Evolutionary conservation across 2,113 vertebrate species (phyloP), one percentile per base, ranked within the genome.

Genomic region (Phaethon lepturus): DNA sequence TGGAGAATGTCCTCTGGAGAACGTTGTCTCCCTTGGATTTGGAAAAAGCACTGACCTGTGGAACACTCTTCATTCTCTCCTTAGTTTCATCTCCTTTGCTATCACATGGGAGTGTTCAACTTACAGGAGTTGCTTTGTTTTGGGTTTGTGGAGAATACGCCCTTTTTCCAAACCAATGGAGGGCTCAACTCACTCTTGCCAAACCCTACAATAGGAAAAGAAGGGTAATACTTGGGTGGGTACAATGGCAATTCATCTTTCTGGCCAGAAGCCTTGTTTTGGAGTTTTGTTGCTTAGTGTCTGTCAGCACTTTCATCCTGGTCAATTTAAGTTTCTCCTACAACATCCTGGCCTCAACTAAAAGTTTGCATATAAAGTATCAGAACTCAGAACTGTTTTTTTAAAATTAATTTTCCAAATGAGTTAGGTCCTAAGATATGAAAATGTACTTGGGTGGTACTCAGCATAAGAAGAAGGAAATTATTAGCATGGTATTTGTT

Each of bases 261-360:
- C 85, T 94, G 92, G 42, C 66, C 31, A 3, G 31, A 85, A 90
- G 71, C 42, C 5, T 18, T 94, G 92, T 93, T 96, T 94, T 88
- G 82, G 75, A 83, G 63, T 94, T 93, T 50, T 77, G 75, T 92
- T 94, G 88, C 92, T 94, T 86, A 83, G 92, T 31, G 29, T 90
- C 92, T 86, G 85, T 92, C 82, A 97, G 92, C 92, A 88, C 81
- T 92, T 88, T 74, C 78, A 88, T 92, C 22, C 63, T 33, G n/a
- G 22, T 31, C 31, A 88, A 83, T 42, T 94, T 50, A 62, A 77
- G 71, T 76, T 93, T 90, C 82, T 88, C 10, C 42, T 86, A 42
- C 40, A 93, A 69, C 40, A 82, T 62, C 73, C 59, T 72, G 45
- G 56, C 53, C 2, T 13, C 81, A 90, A 47, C 28, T 58, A 25